phyloP scores from a whole-genome alignment of 2,888 invertebrate species.

The Alentia gelatinosa region DNA sequence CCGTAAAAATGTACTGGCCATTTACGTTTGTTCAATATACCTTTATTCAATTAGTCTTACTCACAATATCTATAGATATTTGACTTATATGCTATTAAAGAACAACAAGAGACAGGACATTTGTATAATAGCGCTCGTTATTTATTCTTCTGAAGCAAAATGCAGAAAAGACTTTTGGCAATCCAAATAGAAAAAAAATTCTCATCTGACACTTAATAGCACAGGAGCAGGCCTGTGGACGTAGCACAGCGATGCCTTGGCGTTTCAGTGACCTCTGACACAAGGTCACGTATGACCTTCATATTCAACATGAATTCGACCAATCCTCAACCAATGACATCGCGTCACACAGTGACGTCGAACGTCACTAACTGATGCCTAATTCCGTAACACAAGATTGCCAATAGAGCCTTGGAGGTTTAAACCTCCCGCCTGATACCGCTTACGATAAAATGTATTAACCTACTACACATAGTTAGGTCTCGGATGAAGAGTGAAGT shows the following conservation, averaged over 20 bases:
- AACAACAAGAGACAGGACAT: neutral
- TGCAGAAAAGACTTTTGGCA: conserved; percentile 51
- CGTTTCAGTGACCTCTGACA: neutral
- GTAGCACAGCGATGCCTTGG: neutral
- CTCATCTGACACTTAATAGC: neutral
- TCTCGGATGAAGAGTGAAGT: no score
- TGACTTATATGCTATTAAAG: no score
- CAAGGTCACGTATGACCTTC: neutral
- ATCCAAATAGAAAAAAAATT: conserved; percentile 14
- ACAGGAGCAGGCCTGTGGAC: neutral
- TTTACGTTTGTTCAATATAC: no score
- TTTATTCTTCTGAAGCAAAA: conserved; percentile 42
- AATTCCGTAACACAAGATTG: no score
- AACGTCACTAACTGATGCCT: no score
- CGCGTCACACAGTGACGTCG: neutral
- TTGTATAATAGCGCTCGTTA: conserved; percentile 23
- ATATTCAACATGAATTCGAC: neutral
- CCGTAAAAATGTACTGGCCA: no score
- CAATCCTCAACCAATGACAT: neutral
- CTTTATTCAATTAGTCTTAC: no score
- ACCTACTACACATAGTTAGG: no score
- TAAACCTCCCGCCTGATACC: no score
- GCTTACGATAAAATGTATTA: no score
- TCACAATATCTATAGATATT: no score
- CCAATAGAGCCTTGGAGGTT: no score